Evolutionary conservation across 2,113 vertebrate genomes (phyloP).

Genomic region (Puffinus mauretanicus): DNA sequence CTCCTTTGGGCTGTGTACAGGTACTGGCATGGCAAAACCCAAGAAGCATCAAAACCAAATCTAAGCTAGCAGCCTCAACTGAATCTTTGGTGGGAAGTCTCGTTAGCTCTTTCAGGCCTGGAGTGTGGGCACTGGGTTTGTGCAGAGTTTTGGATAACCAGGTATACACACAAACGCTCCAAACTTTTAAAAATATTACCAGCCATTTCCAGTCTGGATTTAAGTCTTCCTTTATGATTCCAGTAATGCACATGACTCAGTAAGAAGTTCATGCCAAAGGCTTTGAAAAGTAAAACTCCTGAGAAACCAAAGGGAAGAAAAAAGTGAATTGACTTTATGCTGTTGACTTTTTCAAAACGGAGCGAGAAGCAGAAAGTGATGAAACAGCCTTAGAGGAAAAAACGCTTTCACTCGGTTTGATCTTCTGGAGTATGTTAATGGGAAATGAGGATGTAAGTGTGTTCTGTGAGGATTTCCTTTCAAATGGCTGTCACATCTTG

Average conservation of each 20-base stretch:
- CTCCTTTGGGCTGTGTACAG: not conserved
- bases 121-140: not conserved
- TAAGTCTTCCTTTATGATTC: not conserved
- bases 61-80: not conserved
- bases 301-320: not conserved
- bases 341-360: not conserved
- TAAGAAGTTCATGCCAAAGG: not conserved
- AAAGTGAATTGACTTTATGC: not conserved
- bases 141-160: not conserved
- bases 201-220: not conserved
- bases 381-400: not conserved
- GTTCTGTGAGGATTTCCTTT: not conserved
- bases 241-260: not conserved
- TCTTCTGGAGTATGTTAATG: not conserved
- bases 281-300: not conserved
- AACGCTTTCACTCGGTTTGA: not conserved
- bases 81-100: not conserved
- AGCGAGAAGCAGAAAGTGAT: not conserved
- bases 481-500: not conserved
- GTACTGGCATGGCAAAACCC: not conserved
- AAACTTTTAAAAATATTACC: not conserved
- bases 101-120: not conserved
- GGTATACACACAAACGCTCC: not conserved
- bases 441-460: not conserved
- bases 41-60: not conserved